phyloP scores from a whole-genome alignment of 2,888 invertebrate species.

The Dugesia japonica region DNA sequence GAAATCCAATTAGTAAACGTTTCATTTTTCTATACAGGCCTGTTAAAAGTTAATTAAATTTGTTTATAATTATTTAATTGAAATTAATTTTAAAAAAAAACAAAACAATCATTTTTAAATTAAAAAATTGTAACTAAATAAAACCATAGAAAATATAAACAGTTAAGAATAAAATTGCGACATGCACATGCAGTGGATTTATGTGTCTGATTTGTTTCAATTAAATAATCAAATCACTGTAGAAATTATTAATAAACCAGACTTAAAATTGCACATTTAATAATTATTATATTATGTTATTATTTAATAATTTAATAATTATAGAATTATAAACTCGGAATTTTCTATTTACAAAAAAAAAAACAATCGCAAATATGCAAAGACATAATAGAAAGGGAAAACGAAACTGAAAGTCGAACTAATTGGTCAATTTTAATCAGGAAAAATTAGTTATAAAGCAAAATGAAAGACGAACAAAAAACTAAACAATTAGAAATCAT shows the following conservation, averaged over 20 bases:
- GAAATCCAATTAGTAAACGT: too few species aligned
- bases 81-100: neutral
- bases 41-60: neutral
- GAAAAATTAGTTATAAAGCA: neutral
- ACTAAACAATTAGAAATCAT: constrained; percentile 2
- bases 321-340: neutral
- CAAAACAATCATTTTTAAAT: too few species aligned
- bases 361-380: neutral
- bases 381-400: neutral
- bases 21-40: too few species aligned
- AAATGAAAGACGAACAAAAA: constrained; percentile 13
- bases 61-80: neutral
- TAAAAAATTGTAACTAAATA: too few species aligned
- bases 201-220: neutral
- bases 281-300: neutral
- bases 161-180: neutral
- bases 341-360: too few species aligned
- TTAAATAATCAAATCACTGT: neutral
- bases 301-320: constrained; percentile 14
- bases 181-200: neutral
- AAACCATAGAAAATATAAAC: neutral
- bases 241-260: neutral
- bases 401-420: constrained; percentile 3
- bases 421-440: constrained; percentile 20
- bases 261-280: constrained; percentile 1